Evolutionary conservation across 2,113 vertebrate species (phyloP).

Genomic region (Lipophrys pholis): DNA sequence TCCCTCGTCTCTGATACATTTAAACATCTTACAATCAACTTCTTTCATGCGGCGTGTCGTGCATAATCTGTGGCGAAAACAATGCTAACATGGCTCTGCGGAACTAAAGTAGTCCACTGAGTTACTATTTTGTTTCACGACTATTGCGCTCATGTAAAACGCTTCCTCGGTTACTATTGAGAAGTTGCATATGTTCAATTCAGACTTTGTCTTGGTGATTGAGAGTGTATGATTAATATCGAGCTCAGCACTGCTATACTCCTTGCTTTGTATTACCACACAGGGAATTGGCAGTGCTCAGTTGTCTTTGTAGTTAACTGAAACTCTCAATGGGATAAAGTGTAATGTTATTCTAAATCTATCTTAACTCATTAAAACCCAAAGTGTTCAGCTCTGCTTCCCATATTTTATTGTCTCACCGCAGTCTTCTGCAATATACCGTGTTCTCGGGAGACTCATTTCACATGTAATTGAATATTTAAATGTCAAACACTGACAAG

Average conservation of each 20-base stretch:
- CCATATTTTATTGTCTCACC: constrained; percentile 53
- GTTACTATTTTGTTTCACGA: constrained; percentile 60
- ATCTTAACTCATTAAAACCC: constrained; percentile 70
- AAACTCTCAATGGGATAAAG: constrained; percentile 58
- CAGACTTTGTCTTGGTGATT: constrained; percentile 51
- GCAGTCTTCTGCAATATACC: constrained; percentile 33
- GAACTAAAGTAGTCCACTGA: constrained; percentile 45
- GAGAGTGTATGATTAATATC: constrained; percentile 53
- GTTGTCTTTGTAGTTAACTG: constrained; percentile 70
- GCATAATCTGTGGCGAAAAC: constrained; percentile 79
- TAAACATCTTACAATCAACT: constrained; percentile 74
- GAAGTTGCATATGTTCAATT: constrained; percentile 61
- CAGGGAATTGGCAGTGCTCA: constrained; percentile 43
- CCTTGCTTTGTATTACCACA: constrained; percentile 52
- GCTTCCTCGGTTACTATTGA: constrained; percentile 35
- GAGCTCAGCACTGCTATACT: constrained; percentile 38
- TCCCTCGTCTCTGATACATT: constrained; percentile 75
- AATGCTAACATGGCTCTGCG: constrained; percentile 68
- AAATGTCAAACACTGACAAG: constrained; percentile 66
- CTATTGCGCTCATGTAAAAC: constrained; percentile 43
- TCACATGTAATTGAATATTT: constrained; percentile 70
- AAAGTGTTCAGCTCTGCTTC: constrained; percentile 55
- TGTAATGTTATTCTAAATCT: constrained; percentile 67
- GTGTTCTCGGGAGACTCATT: constrained; percentile 62
- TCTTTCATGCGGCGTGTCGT: constrained; percentile 73